Evolutionary conservation across 2,113 vertebrate genomes (phyloP).

Genomic region (Oncorhynchus nerka): DNA sequence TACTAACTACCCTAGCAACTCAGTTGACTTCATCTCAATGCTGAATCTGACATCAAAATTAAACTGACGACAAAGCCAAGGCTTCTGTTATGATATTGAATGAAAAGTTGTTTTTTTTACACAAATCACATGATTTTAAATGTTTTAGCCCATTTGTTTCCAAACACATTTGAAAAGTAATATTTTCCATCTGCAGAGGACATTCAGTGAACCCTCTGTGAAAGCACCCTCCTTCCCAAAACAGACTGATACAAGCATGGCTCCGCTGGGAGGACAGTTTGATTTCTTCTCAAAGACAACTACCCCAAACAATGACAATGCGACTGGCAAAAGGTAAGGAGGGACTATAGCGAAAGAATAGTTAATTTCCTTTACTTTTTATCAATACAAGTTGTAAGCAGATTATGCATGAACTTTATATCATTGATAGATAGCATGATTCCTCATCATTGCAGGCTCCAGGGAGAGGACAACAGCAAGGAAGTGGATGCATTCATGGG

Average conservation of each 20-base stretch:
- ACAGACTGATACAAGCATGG: conserved; percentile 10
- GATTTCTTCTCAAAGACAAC: conserved; percentile 60
- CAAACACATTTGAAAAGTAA: too few relatives aligned
- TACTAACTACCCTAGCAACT: neutral
- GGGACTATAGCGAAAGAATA: neutral
- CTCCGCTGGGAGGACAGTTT: conserved; percentile 26
- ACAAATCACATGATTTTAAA: too few relatives aligned
- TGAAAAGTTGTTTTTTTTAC: neutral
- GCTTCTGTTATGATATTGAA: neutral
- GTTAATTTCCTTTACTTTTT: neutral
- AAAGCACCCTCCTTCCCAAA: conserved; percentile 22
- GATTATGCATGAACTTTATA: neutral
- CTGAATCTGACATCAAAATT: neutral
- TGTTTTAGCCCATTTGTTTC: neutral
- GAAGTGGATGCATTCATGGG: conserved; percentile 82
- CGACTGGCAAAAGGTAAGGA: conserved; percentile 46
- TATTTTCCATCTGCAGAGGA: conserved; percentile 36
- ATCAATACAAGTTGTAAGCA: neutral
- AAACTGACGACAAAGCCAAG: neutral
- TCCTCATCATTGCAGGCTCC: conserved; percentile 33
- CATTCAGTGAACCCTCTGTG: conserved; percentile 22
- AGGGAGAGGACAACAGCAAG: conserved; percentile 63
- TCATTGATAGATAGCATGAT: neutral
- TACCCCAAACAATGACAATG: neutral
- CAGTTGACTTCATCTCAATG: neutral